phyloP scores from a whole-genome alignment of 2,113 vertebrate genomes.

The Tricholaema leucomelas region DNA sequence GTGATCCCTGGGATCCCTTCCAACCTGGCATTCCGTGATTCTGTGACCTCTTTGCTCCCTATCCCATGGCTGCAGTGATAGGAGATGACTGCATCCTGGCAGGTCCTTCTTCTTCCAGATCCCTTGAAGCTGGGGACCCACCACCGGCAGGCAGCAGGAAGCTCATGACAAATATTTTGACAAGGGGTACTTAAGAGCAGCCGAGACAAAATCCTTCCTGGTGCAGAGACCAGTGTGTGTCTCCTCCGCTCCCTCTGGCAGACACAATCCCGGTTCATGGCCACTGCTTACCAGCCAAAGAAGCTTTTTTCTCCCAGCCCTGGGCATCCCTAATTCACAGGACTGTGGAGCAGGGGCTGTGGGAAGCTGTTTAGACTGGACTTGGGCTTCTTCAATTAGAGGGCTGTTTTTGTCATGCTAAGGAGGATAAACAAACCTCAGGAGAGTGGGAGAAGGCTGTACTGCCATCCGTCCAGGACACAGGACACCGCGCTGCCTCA shows the following conservation, averaged over 20 bases:
- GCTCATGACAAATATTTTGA: background rate
- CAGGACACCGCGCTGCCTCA: background rate
- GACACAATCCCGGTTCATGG: accelerated
- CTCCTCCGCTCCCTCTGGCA: background rate
- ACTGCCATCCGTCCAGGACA: background rate
- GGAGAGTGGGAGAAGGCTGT: background rate
- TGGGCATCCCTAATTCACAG: background rate
- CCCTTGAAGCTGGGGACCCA: background rate
- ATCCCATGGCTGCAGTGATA: background rate
- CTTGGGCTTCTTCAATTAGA: background rate
- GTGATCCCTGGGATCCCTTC: too few relatives aligned
- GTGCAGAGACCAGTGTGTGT: background rate
- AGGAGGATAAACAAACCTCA: constrained; percentile 30
- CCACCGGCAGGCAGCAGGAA: background rate
- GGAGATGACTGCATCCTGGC: accelerated
- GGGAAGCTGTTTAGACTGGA: constrained; percentile 26
- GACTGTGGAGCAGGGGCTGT: background rate
- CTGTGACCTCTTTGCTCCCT: background rate
- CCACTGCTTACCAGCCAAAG: background rate
- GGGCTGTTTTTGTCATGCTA: background rate
- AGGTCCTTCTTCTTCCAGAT: background rate
- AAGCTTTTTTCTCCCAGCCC: background rate
- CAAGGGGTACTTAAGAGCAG: background rate
- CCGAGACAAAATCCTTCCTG: background rate
- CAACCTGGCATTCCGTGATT: too few relatives aligned